A percentile compares a stretch with the other conserved stretches of the same genome.
phyloP scores from a whole-genome alignment of 2,113 vertebrate species.

The Pteropus alecto region DNA sequence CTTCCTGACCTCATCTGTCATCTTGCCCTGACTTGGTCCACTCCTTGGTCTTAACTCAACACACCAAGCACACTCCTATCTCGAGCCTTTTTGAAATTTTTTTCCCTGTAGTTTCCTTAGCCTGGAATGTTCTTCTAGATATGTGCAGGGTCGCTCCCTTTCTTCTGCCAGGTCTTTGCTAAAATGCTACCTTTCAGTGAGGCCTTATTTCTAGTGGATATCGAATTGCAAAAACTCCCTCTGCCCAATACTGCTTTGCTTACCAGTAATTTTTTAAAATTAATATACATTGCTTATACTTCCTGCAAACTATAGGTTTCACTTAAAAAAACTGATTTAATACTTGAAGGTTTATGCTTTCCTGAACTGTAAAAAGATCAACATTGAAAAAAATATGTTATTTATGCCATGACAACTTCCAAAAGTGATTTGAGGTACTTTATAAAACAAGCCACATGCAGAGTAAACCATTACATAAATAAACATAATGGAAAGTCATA shows the following conservation, averaged over 20 bases:
- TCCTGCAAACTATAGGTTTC: not conserved
- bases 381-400: not conserved
- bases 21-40: not conserved
- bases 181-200: not conserved
- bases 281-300: not conserved
- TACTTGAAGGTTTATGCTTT: not conserved
- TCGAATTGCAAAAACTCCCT: not conserved
- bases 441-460: not conserved
- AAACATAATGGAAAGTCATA: slow-evolving; percentile 18
- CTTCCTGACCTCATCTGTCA: too few species aligned
- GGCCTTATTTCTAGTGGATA: not conserved
- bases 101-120: not conserved
- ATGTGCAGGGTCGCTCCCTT: not conserved
- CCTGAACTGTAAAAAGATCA: not conserved
- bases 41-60: not conserved
- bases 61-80: not conserved
- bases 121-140: not conserved
- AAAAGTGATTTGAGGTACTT: not conserved
- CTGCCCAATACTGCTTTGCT: not conserved
- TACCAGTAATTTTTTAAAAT: not conserved
- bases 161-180: not conserved
- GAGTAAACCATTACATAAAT: not conserved
- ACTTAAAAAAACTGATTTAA: not conserved
- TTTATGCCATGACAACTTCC: not conserved
- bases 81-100: not conserved